Evolutionary conservation across 2,888 invertebrate species (phyloP).

Genomic region (Stenotaenia linearis): DNA sequence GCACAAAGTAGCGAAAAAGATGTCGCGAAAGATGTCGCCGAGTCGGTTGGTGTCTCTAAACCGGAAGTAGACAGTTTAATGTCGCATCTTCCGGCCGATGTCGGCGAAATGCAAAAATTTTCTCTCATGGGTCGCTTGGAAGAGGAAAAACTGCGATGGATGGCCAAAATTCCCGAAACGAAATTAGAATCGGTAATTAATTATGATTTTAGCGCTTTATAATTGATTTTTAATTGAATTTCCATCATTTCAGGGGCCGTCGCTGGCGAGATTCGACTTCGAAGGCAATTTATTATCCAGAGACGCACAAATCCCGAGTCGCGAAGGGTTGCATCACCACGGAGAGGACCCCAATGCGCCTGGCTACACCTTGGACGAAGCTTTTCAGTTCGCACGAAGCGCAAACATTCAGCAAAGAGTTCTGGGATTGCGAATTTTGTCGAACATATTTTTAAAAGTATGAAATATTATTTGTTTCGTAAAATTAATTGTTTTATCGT

Average conservation of each 20-base stretch:
- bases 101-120: conserved; percentile 63
- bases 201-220: neutral
- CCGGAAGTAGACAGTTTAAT: too few species aligned
- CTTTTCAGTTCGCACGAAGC: conserved; percentile 66
- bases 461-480: too few species aligned
- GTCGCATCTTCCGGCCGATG: conserved; percentile 45
- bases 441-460: conserved; percentile 59
- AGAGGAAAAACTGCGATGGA: conserved; percentile 82
- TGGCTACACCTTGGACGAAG: conserved; percentile 83
- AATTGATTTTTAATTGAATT: too few species aligned
- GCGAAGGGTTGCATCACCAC: conserved; percentile 74
- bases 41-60: too few species aligned
- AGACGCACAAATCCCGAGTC: conserved; percentile 16
- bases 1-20: too few species aligned
- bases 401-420: conserved; percentile 76
- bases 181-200: conserved; percentile 32
- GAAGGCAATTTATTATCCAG: conserved; percentile 41
- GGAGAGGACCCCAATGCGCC: conserved; percentile 74
- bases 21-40: too few species aligned
- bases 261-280: conserved; percentile 47
- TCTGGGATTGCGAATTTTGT: conserved; percentile 70
- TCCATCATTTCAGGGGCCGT: neutral
- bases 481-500: neutral
- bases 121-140: conserved; percentile 81
- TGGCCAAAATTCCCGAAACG: conserved; percentile 60